A percentile compares a stretch with the other conserved stretches of the same genome.
phyloP scores from a whole-genome alignment of 2,888 invertebrate species.

The Ptychoptera contaminata region DNA sequence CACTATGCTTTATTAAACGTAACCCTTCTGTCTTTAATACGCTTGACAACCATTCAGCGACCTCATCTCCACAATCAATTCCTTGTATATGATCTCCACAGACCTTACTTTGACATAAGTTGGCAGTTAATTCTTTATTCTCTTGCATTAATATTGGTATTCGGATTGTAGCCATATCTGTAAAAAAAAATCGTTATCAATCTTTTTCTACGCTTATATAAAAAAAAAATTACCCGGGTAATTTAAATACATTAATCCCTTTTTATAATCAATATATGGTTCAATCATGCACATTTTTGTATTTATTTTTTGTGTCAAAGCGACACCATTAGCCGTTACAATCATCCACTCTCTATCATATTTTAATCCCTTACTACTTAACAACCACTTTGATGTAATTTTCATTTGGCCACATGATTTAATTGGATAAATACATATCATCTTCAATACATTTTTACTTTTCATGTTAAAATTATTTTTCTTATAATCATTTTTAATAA shows the following conservation, averaged over 20 bases:
- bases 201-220: not conserved
- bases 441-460: conserved; percentile 19
- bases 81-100: conserved; percentile 69
- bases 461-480: not conserved
- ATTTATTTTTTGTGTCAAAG: conserved; percentile 77
- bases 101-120: conserved; percentile 63
- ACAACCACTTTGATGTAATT: conserved; percentile 48
- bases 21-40: conserved; percentile 53
- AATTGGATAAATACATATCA: conserved; percentile 66
- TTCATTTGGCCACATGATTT: conserved; percentile 79
- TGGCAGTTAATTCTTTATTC: conserved; percentile 21
- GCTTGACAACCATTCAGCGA: conserved; percentile 64
- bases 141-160: conserved; percentile 34
- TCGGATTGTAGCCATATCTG: conserved; percentile 36
- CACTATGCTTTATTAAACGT: conserved; percentile 47
- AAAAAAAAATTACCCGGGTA: conserved; percentile 38
- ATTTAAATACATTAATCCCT: conserved; percentile 36
- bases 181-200: conserved; percentile 11
- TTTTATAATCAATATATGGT: conserved; percentile 50
- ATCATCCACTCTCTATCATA: conserved; percentile 94
- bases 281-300: conserved; percentile 60
- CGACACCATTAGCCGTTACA: conserved; percentile 60
- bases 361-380: conserved; percentile 61
- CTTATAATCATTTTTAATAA: conserved; percentile 11
- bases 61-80: conserved; percentile 69